These are phyloP conservation scores for Campylorhamphus procurvoides DNA, from an alignment of 2,113 vertebrate genomes.

Conservation along the genomic window DNA sequence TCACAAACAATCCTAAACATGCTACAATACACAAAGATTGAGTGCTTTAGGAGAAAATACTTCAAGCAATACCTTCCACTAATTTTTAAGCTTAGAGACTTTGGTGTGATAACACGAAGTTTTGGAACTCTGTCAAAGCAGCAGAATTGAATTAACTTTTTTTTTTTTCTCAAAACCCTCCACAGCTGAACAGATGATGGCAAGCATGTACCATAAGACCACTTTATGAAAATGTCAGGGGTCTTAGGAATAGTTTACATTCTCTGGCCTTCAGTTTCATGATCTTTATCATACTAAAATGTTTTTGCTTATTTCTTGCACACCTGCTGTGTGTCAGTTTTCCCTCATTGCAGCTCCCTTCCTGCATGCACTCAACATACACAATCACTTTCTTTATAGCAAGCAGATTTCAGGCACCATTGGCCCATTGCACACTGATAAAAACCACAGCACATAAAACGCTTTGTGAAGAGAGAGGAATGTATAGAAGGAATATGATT, in stretches of 20 bases:
- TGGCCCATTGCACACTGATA: neutral
- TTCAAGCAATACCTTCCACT: neutral
- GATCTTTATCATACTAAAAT: conserved; percentile 57
- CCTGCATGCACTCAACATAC: rapidly evolving
- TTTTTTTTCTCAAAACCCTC: neutral
- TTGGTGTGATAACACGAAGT: neutral
- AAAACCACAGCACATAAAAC: neutral
- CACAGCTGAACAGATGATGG: conserved; percentile 50
- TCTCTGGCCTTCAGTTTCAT: conserved; percentile 58
- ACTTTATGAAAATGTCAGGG: conserved; percentile 7
- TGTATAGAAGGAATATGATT: neutral
- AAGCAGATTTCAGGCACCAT: neutral
- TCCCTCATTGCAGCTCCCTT: neutral
- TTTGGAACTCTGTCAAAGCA: neutral
- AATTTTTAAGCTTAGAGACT: neutral
- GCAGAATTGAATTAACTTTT: neutral
- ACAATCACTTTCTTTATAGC: neutral
- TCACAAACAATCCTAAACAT: neutral
- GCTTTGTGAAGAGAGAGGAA: neutral
- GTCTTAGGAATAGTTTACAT: conserved; percentile 52
- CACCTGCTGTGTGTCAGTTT: conserved; percentile 68
- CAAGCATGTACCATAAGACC: neutral
- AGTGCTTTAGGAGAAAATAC: neutral
- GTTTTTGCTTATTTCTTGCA: conserved; percentile 38
- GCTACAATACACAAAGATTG: neutral